Base-by-base conservation (phyloP, 2,888 invertebrate species). In the Ormyrus rosae region DNA sequence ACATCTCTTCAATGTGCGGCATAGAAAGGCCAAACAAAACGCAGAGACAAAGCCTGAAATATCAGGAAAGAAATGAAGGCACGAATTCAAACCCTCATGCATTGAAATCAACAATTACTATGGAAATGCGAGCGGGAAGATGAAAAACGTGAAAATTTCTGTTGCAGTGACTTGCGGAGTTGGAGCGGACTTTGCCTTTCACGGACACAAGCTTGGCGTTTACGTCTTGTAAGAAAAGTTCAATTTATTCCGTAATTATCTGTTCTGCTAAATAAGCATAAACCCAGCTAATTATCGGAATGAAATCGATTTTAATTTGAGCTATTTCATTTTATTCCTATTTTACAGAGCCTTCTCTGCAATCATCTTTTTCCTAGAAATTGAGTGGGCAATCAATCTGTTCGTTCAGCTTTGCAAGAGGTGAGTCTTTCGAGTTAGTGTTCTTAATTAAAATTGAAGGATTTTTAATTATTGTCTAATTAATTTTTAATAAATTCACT, bases 151-250 rank as follows among this genome's bases (percentile, higher is more conserved):
- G n/a, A 58, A 5, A 46, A 70, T 85, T 84, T 86, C 81, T 86
- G 84, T 91, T 90, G 51, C 92, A 94, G 94, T 94, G 84, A 91
- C 93, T 87, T 93, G 93, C 87, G 94, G 94, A 83, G 94, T 94
- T 81, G 94, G 94, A 56, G 93, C 93, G 51, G 94, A 94, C 90
- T 92, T 94, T 85, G 92, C 92, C 77, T 92, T 92, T 86, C 93
- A 94, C 87, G 92, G 92, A 80, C 93, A 93, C 89, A 89, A 90
- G 85, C 92, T 93, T 84, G 94, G 94, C 84, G 90, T 93, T 87
- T 94, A 93, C 90, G 91, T 94, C 87, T 91, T 94, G 94, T 94
- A 92, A 93, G 94, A 92, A 91, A 87, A 71, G 55, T 78, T 85
- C 86, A 84, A 86, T 85, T 85, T 85, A 85, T 86, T 85, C 82